phyloP scores from a whole-genome alignment of 2,113 vertebrate species.

The Mirza zaza region DNA sequence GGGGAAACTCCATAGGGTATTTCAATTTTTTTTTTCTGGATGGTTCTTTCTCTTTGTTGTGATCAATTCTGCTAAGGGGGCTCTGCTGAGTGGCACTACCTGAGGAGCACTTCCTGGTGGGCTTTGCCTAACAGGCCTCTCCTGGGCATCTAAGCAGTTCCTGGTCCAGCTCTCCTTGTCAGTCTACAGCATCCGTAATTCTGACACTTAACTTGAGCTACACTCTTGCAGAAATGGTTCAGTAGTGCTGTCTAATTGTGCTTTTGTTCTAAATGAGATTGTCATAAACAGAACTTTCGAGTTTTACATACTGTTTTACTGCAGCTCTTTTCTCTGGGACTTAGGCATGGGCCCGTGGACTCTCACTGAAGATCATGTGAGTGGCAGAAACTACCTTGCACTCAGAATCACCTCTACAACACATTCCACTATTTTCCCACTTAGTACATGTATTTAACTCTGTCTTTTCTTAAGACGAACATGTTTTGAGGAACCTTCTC shows the following conservation, averaged over 20 bases:
- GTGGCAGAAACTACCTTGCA: background rate
- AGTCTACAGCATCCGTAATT: background rate
- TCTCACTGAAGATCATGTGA: background rate
- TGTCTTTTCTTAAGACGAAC: background rate
- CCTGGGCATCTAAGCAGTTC: background rate
- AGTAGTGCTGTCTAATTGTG: background rate
- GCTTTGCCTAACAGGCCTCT: background rate
- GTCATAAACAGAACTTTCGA: background rate
- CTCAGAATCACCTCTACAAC: background rate
- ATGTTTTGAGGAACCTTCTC: background rate
- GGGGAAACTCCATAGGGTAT: background rate
- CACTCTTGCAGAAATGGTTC: background rate
- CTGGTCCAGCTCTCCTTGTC: background rate
- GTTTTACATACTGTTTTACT: background rate
- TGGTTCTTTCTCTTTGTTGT: background rate
- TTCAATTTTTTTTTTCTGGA: background rate
- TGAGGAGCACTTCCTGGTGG: background rate
- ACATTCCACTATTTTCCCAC: background rate
- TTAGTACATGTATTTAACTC: background rate
- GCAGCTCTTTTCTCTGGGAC: background rate
- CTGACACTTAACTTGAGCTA: background rate
- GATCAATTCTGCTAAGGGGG: background rate
- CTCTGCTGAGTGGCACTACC: background rate
- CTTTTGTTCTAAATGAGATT: slow-evolving; percentile 1
- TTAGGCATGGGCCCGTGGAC: background rate